These are phyloP conservation scores for Forbesichthys agassizii DNA, from an alignment of 2,113 vertebrate genomes.

Conservation along the genomic window DNA sequence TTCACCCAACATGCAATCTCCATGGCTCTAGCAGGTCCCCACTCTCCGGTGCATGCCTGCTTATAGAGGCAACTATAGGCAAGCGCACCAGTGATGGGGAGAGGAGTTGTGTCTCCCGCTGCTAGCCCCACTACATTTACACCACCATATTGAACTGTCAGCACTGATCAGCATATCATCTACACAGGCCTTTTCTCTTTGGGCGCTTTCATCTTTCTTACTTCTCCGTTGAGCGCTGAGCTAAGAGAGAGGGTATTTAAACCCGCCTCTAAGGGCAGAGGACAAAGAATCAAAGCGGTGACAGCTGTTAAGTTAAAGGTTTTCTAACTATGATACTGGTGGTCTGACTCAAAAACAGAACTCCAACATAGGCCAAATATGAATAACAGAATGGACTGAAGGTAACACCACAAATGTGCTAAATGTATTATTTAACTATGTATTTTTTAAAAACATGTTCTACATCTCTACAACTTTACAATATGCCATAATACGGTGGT, in stretches of 20 bases:
- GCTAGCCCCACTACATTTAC: slow-evolving; percentile 60
- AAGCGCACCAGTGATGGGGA: slow-evolving; percentile 48
- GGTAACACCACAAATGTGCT: not conserved
- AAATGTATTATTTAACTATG: not conserved
- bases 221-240: slow-evolving; percentile 22
- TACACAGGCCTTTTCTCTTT: slow-evolving; percentile 38
- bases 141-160: slow-evolving; percentile 73
- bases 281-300: not conserved
- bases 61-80: slow-evolving; percentile 46
- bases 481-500: too few relatives aligned
- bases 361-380: not conserved
- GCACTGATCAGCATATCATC: slow-evolving; percentile 64
- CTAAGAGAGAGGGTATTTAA: not conserved
- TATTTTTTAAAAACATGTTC: not conserved
- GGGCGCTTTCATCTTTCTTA: slow-evolving; percentile 31
- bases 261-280: not conserved
- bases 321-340: not conserved
- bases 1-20: not conserved
- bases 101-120: slow-evolving; percentile 55
- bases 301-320: too few relatives aligned
- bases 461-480: not conserved
- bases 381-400: not conserved
- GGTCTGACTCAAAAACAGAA: not conserved
- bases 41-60: slow-evolving; percentile 36
- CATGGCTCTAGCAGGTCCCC: slow-evolving; percentile 4